phyloP scores from a whole-genome alignment of 2,113 vertebrate species.

The Vireo altiloquus region DNA sequence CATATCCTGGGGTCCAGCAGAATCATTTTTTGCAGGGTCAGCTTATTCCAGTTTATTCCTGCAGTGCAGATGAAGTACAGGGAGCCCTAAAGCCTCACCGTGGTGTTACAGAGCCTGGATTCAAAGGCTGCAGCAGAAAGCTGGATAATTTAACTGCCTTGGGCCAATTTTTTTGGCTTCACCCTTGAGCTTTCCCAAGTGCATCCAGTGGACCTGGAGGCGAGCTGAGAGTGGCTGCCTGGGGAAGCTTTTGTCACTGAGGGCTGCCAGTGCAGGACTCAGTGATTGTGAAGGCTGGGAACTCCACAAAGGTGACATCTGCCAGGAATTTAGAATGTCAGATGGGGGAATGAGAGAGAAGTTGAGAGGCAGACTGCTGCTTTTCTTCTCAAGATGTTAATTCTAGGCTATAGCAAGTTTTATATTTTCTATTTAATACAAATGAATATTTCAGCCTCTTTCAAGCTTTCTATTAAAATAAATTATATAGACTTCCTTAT shows the following conservation, averaged over 20 bases:
- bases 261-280: not conserved
- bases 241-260: not conserved
- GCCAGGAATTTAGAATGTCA: not conserved
- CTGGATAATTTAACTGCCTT: not conserved
- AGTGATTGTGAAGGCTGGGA: not conserved
- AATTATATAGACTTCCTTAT: not conserved
- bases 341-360: not conserved
- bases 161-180: not conserved
- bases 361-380: not conserved
- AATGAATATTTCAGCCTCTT: not conserved
- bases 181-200: not conserved
- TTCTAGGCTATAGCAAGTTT: not conserved
- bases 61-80: not conserved
- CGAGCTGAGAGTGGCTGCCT: rapidly evolving
- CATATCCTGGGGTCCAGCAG: not conserved
- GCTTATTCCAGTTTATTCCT: not conserved
- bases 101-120: not conserved
- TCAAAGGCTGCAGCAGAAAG: not conserved
- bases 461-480: not conserved
- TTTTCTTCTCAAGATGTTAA: not conserved
- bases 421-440: not conserved
- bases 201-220: not conserved
- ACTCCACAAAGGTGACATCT: not conserved
- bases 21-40: not conserved
- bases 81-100: not conserved